These are phyloP conservation scores for Hyphantria cunea DNA, from an alignment of 1,140 invertebrate genomes.

Conservation along the genomic window DNA sequence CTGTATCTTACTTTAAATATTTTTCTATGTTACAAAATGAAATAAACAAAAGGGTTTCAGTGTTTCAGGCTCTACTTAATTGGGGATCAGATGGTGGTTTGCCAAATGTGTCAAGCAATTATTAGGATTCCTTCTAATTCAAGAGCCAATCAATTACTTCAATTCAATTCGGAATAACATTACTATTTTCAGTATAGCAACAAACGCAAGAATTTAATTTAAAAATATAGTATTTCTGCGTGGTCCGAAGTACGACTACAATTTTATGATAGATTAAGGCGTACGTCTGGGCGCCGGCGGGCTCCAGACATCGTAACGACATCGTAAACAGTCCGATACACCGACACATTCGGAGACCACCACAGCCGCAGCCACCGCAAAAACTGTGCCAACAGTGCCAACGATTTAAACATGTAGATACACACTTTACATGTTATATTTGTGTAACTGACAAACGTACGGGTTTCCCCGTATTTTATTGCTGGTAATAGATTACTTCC, in stretches of 20 bases:
- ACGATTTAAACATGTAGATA: constrained; percentile 4
- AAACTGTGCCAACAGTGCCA: constrained; percentile 27
- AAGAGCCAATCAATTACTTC: background rate
- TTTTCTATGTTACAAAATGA: too few relatives aligned
- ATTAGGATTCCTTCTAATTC: too few relatives aligned
- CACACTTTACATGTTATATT: constrained; percentile 3
- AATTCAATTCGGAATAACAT: background rate
- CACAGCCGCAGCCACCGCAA: constrained; percentile 1
- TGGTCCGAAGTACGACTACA: background rate
- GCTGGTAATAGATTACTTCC: background rate
- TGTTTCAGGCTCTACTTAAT: too few relatives aligned
- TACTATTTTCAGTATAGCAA: constrained; percentile 2
- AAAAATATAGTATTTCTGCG: background rate
- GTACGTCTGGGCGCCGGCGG: constrained; percentile 11
- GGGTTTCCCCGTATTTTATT: constrained; percentile 19
- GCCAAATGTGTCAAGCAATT: too few relatives aligned
- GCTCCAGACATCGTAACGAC: constrained; percentile 18
- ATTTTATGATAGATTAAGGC: constrained; percentile 16
- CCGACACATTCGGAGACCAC: constrained; percentile 14
- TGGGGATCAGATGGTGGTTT: too few relatives aligned
- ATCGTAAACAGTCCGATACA: constrained; percentile 21
- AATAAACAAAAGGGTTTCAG: too few relatives aligned
- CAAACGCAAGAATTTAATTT: constrained; percentile 1
- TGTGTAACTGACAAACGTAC: constrained; percentile 6
- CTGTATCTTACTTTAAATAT: too few relatives aligned